Evolutionary conservation across 2,797 vertebrate species (phyloP).

Genomic region (Crypturellus tataupa): DNA sequence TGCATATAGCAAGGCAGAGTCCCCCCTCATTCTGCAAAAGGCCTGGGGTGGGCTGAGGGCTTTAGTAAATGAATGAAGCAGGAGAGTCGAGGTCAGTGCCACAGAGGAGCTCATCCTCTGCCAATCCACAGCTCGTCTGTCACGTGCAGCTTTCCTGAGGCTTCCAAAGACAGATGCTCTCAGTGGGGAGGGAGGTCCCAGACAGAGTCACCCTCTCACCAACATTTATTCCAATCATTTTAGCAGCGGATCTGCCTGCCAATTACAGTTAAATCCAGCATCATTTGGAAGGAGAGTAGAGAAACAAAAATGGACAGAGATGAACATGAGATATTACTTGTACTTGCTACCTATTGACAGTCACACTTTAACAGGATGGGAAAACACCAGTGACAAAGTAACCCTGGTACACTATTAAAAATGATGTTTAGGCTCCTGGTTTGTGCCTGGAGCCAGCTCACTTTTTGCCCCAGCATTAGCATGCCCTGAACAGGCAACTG

Average conservation of each 20-base stretch:
- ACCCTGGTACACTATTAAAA: background rate
- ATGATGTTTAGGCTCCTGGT: background rate
- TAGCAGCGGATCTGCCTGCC: background rate
- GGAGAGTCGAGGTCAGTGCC: background rate
- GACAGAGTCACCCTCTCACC: background rate
- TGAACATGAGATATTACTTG: background rate
- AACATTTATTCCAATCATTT: background rate
- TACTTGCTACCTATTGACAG: background rate
- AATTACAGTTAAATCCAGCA: background rate
- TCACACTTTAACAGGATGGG: background rate
- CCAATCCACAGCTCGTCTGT: background rate
- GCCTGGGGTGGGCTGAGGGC: background rate
- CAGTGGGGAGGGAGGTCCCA: background rate
- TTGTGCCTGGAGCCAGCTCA: background rate
- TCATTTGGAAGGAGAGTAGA: background rate
- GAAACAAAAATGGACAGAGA: background rate
- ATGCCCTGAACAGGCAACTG: background rate
- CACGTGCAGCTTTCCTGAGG: background rate
- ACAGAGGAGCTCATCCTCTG: background rate
- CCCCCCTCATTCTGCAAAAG: background rate
- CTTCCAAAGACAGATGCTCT: background rate
- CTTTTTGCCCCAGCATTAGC: background rate
- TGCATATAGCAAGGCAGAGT: background rate
- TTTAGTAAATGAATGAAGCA: conserved; percentile 5
- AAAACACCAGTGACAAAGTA: background rate